These are phyloP conservation scores for Leucophora obtusa DNA, from an alignment of 2,888 invertebrate species.

Conservation along the genomic window DNA sequence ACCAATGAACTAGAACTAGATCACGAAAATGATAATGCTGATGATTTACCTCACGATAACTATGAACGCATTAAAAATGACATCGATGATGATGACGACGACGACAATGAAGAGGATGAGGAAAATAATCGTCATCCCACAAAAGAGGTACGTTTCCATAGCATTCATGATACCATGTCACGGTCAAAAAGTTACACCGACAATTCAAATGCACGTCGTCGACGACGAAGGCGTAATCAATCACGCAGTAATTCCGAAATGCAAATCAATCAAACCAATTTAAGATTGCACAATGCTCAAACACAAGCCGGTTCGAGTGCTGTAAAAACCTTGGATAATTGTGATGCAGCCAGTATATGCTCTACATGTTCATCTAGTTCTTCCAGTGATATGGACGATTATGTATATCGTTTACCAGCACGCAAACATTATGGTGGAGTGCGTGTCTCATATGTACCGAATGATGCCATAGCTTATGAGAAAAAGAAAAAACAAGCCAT, in stretches of 20 bases:
- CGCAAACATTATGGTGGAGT: constrained; percentile 92
- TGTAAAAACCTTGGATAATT: constrained; percentile 73
- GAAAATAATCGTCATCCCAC: constrained; percentile 67
- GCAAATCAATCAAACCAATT: constrained; percentile 77
- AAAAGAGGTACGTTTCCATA: constrained; percentile 78
- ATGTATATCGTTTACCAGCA: constrained; percentile 90
- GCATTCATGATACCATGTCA: constrained; percentile 79
- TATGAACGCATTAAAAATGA: constrained; percentile 70
- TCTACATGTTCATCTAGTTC: constrained; percentile 94
- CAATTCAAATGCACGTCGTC: constrained; percentile 76
- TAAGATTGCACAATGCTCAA: constrained; percentile 75
- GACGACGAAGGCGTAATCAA: constrained; percentile 75
- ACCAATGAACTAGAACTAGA: constrained; percentile 75
- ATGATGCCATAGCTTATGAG: constrained; percentile 91
- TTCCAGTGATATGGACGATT: constrained; percentile 90
- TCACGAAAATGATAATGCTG: constrained; percentile 68
- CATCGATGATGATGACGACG: constrained; percentile 66
- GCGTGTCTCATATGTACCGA: constrained; percentile 94
- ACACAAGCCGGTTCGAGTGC: constrained; percentile 70
- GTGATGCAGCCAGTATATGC: constrained; percentile 88
- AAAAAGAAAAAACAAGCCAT: constrained; percentile 81
- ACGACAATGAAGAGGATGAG: constrained; percentile 60
- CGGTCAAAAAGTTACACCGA: constrained; percentile 81
- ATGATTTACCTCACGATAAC: constrained; percentile 70
- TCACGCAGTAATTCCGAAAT: constrained; percentile 77